Percentiles rank a stretch among this genome's conserved stretches.
Conservation (phyloP, 2,888 invertebrate species). For the Strigamia transsilvanica region DNA sequence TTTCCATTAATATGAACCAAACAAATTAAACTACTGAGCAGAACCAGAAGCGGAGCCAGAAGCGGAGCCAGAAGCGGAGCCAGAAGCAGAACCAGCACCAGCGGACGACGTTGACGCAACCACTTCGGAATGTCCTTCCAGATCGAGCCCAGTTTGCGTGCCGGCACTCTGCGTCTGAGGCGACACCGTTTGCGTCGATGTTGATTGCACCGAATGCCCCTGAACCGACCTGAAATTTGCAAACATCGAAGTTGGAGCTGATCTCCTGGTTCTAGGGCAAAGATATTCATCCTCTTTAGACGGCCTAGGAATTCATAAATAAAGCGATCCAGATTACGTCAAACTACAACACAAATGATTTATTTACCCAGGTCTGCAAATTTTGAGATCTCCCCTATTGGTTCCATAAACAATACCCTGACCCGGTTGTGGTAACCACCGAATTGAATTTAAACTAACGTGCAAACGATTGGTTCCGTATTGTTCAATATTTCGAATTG, state of each 20-base stretch:
- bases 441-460: conserved; percentile 81
- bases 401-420: conserved; percentile 87
- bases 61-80: not conserved
- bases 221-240: not conserved
- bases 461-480: conserved; percentile 71
- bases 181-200: conserved; percentile 49
- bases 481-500: conserved; percentile 74
- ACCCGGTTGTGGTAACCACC: conserved; percentile 84
- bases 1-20: not conserved
- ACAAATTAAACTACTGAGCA: conserved; percentile 37
- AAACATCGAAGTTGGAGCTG: not conserved
- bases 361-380: conserved; percentile 55
- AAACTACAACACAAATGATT: not conserved
- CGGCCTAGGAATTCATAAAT: not conserved
- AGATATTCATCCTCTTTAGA: conserved; percentile 46
- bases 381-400: conserved; percentile 77
- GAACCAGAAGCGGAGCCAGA: not conserved
- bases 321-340: not conserved
- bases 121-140: conserved; percentile 28
- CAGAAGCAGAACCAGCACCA: too few relatives aligned
- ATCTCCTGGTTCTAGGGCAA: not conserved
- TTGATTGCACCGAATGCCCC: conserved; percentile 37
- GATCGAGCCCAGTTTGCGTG: conserved; percentile 49
- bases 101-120: conserved; percentile 10
- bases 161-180: conserved; percentile 53